phyloP scores from a whole-genome alignment of 2,113 vertebrate genomes.

The Ranitomeya imitator region DNA sequence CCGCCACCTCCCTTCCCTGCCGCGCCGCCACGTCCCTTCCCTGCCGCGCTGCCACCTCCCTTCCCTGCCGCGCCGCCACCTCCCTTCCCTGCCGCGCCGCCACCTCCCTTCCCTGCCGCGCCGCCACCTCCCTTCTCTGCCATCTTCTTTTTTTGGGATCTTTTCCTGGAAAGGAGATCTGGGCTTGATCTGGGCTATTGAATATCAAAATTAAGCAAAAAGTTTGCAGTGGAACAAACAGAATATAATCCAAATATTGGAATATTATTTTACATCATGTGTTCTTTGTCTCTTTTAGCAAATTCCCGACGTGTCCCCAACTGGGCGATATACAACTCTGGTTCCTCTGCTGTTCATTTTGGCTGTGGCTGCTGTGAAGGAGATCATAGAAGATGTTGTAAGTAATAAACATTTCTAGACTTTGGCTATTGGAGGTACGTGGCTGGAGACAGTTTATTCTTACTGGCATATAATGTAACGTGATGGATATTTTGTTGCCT shows the following conservation, averaged over 20 bases:
- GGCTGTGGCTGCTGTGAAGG: constrained; percentile 94
- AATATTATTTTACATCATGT: not conserved
- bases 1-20: no score
- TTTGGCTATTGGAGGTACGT: not conserved
- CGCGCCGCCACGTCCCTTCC: no score
- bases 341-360: constrained; percentile 97
- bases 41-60: no score
- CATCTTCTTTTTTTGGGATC: no score
- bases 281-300: constrained; percentile 74
- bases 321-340: constrained; percentile 95
- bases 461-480: not conserved
- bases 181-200: no score
- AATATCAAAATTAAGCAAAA: no score
- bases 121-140: no score
- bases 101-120: no score
- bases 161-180: no score
- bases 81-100: no score
- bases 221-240: not conserved
- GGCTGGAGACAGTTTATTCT: not conserved
- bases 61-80: no score
- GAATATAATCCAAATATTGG: not conserved
- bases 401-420: constrained; percentile 63
- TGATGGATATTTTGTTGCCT: no score
- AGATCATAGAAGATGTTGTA: constrained; percentile 98
- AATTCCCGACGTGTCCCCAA: constrained; percentile 98